phyloP scores from a whole-genome alignment of 2,113 vertebrate species.

The Mystacornis crossleyi region DNA sequence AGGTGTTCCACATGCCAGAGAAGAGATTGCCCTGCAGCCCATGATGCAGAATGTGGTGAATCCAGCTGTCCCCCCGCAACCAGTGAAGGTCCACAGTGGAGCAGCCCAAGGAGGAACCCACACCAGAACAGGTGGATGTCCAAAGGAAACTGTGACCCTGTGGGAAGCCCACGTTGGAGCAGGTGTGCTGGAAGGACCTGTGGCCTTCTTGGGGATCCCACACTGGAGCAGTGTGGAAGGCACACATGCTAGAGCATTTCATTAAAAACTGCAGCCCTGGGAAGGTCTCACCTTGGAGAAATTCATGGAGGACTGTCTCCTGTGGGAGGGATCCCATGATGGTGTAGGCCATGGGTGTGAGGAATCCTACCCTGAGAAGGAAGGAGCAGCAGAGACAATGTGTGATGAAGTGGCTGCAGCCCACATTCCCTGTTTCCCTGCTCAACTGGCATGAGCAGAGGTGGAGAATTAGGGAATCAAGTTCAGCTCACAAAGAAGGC shows the following conservation, averaged over 20 bases:
- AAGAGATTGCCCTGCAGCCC: background rate
- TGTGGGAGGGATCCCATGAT: background rate
- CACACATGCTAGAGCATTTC: background rate
- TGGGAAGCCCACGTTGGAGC: rapidly evolving
- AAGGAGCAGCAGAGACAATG: background rate
- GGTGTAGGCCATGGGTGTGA: background rate
- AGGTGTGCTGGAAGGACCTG: background rate
- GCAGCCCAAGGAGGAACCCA: background rate
- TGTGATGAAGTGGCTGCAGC: background rate
- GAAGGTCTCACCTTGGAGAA: background rate
- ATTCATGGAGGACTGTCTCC: background rate
- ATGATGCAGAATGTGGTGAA: background rate
- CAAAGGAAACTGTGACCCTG: background rate
- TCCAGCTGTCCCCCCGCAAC: background rate
- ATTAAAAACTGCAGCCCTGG: background rate
- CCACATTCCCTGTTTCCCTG: background rate
- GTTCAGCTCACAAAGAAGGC: background rate
- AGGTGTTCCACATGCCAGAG: rapidly evolving
- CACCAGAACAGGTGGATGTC: background rate
- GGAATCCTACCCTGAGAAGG: background rate
- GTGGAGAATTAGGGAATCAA: background rate
- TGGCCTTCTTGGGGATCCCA: background rate
- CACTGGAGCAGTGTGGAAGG: background rate
- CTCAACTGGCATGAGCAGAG: background rate
- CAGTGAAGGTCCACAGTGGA: background rate